These are phyloP conservation scores for Mechanitis messenoides DNA, from an alignment of 2,888 invertebrate species.

Conservation along the genomic window DNA sequence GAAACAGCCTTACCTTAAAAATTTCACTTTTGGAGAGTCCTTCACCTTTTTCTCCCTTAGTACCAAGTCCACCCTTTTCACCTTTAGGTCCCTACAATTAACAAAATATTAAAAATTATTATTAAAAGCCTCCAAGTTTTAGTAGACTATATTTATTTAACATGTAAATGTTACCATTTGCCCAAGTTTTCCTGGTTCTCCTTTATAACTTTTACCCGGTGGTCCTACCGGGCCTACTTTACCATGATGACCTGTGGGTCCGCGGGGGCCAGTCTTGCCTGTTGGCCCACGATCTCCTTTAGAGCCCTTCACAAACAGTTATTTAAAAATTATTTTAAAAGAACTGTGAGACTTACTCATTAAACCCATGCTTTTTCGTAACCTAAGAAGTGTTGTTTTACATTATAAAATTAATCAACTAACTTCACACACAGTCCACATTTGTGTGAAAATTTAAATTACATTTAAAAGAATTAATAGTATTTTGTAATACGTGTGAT, in stretches of 20 bases:
- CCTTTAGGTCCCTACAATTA: constrained; percentile 53
- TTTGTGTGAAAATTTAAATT: too few relatives aligned
- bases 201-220: constrained; percentile 63
- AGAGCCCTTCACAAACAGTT: constrained; percentile 40
- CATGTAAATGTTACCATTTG: constrained; percentile 47
- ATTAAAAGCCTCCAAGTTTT: neutral
- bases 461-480: too few relatives aligned
- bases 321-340: neutral
- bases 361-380: too few relatives aligned
- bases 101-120: neutral
- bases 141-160: neutral
- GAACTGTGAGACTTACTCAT: neutral
- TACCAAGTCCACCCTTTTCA: constrained; percentile 36
- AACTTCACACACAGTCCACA: too few relatives aligned
- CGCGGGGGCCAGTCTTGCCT: constrained; percentile 68
- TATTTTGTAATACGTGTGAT: too few relatives aligned
- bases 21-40: constrained; percentile 37
- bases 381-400: too few relatives aligned
- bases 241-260: constrained; percentile 70
- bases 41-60: constrained; percentile 56
- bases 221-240: constrained; percentile 51
- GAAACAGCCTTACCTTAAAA: constrained; percentile 38
- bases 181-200: constrained; percentile 83
- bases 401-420: too few relatives aligned
- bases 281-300: constrained; percentile 35